These are phyloP conservation scores for Bovichtus diacanthus DNA, from an alignment of 2,797 vertebrate genomes.

Conservation along the genomic window DNA sequence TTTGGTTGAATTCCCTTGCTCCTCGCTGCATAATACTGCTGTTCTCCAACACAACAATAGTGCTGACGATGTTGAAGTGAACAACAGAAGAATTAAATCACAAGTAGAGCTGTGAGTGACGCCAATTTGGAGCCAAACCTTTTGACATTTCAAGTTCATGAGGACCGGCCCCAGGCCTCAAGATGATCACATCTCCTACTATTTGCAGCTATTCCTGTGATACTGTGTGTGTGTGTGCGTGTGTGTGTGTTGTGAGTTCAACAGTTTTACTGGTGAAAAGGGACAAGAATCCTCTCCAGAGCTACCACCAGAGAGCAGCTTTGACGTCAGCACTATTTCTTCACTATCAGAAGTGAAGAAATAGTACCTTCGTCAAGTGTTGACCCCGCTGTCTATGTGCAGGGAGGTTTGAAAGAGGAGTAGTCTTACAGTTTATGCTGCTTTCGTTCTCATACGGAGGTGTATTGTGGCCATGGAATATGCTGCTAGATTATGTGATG, in stretches of 20 bases:
- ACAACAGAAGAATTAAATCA: constrained; percentile 18
- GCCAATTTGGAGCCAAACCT: constrained; percentile 26
- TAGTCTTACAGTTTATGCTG: neutral
- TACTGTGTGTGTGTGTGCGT: too few relatives aligned
- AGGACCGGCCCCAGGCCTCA: constrained; percentile 2
- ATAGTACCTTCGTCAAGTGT: constrained; percentile 10
- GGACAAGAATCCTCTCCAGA: constrained; percentile 40
- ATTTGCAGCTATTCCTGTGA: constrained; percentile 10
- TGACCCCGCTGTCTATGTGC: constrained; percentile 15
- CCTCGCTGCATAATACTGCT: constrained; percentile 5
- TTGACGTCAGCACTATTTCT: constrained; percentile 52
- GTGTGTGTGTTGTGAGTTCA: constrained; percentile 10
- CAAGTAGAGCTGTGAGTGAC: constrained; percentile 1
- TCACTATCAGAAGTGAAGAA: constrained; percentile 38
- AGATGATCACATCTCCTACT: constrained; percentile 13
- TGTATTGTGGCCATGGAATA: neutral
- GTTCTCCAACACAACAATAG: constrained; percentile 4
- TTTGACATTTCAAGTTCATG: constrained; percentile 20
- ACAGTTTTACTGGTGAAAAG: constrained; percentile 39
- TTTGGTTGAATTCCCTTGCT: constrained; percentile 10
- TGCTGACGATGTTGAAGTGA: neutral
- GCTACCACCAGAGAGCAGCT: constrained; percentile 58
- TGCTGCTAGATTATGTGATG: constrained; percentile 3
- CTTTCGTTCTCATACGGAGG: neutral
- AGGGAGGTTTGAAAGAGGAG: constrained; percentile 13